A percentile compares a stretch with the other conserved stretches of the same genome.
Evolutionary conservation across 1,140 invertebrate species (phyloP).

Genomic region (Drosophila kohkoa): DNA sequence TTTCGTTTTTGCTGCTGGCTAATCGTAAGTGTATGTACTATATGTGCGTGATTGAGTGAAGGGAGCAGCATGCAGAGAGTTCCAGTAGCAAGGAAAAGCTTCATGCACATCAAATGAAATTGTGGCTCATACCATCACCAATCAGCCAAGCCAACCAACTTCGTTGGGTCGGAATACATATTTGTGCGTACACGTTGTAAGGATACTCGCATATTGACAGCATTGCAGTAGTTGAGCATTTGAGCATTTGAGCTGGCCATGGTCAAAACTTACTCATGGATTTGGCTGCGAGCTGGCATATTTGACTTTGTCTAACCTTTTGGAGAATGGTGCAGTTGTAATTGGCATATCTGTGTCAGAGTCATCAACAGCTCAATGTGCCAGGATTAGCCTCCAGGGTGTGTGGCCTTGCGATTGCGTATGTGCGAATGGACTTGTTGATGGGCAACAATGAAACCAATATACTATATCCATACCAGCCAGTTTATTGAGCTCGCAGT

Average conservation of each 20-base stretch:
- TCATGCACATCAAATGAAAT: constrained; percentile 40
- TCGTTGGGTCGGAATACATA: constrained; percentile 11
- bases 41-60: constrained; percentile 1
- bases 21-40: constrained; percentile 19
- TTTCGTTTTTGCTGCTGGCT: constrained; percentile 45
- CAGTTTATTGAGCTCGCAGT: constrained; percentile 17
- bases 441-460: constrained; percentile 19
- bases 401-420: constrained; percentile 14
- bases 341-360: constrained; percentile 70
- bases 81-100: constrained; percentile 19
- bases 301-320: constrained; percentile 52
- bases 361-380: constrained; percentile 48
- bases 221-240: constrained; percentile 21
- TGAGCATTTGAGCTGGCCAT: constrained; percentile 24
- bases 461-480: not conserved
- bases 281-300: constrained; percentile 27
- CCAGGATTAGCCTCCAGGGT: constrained; percentile 39
- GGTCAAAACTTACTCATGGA: constrained; percentile 25
- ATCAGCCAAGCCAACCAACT: not conserved
- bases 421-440: constrained; percentile 32
- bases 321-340: constrained; percentile 59
- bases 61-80: constrained; percentile 20
- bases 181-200: constrained; percentile 10
- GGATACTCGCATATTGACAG: constrained; percentile 14
- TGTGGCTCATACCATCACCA: constrained; percentile 9